Evolutionary conservation across 2,888 invertebrate species (phyloP).

Genomic region (Harpalus rufipes): DNA sequence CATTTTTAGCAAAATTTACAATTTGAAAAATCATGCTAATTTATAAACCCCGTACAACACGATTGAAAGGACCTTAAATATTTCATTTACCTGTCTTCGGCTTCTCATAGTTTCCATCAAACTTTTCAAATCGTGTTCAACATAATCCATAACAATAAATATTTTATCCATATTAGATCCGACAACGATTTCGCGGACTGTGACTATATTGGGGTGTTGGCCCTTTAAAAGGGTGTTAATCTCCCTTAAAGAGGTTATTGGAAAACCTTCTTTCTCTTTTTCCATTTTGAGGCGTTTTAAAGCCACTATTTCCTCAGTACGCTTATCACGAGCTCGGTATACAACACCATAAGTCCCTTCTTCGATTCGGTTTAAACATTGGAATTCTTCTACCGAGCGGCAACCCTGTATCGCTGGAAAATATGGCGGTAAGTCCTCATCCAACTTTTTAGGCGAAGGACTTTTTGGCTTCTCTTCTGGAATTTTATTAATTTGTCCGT

Average conservation of each 20-base stretch:
- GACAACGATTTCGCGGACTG: slow-evolving; percentile 97
- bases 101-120: slow-evolving; percentile 98
- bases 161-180: slow-evolving; percentile 99
- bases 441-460: slow-evolving; percentile 72
- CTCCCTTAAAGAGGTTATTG: slow-evolving; percentile 98
- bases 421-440: slow-evolving; percentile 87
- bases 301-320: slow-evolving; percentile 98
- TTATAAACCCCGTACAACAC: no score
- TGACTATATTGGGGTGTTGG: slow-evolving; percentile 98
- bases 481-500: slow-evolving; percentile 67
- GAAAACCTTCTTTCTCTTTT: slow-evolving; percentile 99
- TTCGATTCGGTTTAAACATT: slow-evolving; percentile 98
- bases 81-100: slow-evolving; percentile 42
- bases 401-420: slow-evolving; percentile 94
- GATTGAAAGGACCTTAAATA: background rate
- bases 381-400: slow-evolving; percentile 98
- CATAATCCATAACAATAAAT: slow-evolving; percentile 99
- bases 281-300: slow-evolving; percentile 99
- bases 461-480: slow-evolving; percentile 71
- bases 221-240: slow-evolving; percentile 98
- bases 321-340: slow-evolving; percentile 96
- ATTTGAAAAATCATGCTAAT: no score
- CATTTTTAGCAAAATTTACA: background rate
- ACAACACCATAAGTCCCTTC: slow-evolving; percentile 99
- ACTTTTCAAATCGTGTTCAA: slow-evolving; percentile 98